Evolutionary conservation across 2,113 vertebrate genomes (phyloP).

Genomic region (Nibea albiflora): DNA sequence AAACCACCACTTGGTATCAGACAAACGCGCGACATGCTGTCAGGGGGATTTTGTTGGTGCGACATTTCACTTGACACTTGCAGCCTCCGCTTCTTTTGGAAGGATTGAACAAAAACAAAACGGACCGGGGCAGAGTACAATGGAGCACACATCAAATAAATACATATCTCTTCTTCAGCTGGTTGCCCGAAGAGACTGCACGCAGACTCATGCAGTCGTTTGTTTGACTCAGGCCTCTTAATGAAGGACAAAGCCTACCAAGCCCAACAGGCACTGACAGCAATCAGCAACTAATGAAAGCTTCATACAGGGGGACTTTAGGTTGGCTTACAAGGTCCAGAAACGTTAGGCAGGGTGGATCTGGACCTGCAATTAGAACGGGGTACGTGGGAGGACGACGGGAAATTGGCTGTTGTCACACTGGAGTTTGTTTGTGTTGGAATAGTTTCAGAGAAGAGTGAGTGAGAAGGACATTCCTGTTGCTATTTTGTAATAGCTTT

Average conservation of each 20-base stretch:
- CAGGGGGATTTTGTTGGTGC: constrained; percentile 59
- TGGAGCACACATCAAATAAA: constrained; percentile 57
- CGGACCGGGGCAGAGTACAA: constrained; percentile 21
- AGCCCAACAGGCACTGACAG: constrained; percentile 57
- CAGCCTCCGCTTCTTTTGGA: constrained; percentile 28
- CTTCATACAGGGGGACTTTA: constrained; percentile 57
- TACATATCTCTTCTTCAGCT: constrained; percentile 51
- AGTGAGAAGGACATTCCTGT: not conserved
- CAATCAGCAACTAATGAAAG: constrained; percentile 70
- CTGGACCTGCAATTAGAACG: constrained; percentile 54
- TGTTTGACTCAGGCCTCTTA: constrained; percentile 65
- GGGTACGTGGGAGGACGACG: constrained; percentile 46
- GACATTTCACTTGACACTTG: constrained; percentile 58
- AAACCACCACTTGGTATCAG: constrained; percentile 57
- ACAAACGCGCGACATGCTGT: constrained; percentile 60
- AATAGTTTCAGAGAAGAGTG: constrained; percentile 5
- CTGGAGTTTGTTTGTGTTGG: constrained; percentile 16
- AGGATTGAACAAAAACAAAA: constrained; percentile 52
- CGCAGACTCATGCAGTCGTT: constrained; percentile 34
- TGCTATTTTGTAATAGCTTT: not conserved
- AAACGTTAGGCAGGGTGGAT: constrained; percentile 57
- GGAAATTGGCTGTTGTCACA: constrained; percentile 65
- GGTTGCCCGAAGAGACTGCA: constrained; percentile 48
- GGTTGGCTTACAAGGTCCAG: constrained; percentile 57
- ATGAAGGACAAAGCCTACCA: constrained; percentile 61